Percentiles rank a stretch among this genome's conserved stretches.
These are phyloP conservation scores for Nothoprocta perdicaria DNA, from an alignment of 2,113 vertebrate species.

Conservation along the genomic window DNA sequence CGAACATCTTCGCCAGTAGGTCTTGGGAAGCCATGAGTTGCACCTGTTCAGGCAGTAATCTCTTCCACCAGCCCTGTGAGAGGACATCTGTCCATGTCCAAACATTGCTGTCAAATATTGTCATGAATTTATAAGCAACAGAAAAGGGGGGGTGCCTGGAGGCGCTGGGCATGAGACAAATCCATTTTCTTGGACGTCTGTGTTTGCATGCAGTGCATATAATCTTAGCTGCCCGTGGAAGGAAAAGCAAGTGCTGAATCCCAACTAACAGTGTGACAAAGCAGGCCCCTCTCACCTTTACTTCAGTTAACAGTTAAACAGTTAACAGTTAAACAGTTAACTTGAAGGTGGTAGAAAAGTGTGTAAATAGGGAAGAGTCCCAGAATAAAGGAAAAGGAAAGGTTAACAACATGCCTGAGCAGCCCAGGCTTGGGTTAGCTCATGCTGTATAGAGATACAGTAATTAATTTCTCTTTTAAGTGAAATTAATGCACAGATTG, in stretches of 20 bases:
- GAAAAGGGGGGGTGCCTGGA: neutral
- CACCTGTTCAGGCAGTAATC: too few relatives aligned
- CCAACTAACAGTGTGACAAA: neutral
- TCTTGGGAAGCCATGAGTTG: too few relatives aligned
- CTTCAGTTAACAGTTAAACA: accelerated
- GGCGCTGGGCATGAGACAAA: too few relatives aligned
- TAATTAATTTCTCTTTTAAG: slow-evolving; percentile 47
- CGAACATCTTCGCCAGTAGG: too few relatives aligned
- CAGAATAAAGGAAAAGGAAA: neutral
- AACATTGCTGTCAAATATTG: too few relatives aligned
- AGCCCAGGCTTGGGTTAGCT: neutral
- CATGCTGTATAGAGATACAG: neutral
- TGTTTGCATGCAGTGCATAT: too few relatives aligned
- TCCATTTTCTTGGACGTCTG: neutral
- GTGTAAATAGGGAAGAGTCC: neutral
- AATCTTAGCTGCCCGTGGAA: neutral
- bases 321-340: accelerated
- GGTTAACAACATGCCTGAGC: accelerated
- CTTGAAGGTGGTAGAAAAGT: neutral
- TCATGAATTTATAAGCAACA: too few relatives aligned
- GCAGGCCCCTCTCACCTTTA: neutral
- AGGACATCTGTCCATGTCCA: too few relatives aligned
- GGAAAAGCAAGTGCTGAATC: neutral
- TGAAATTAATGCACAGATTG: slow-evolving; percentile 54
- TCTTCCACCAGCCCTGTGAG: too few relatives aligned